A percentile compares a stretch with the other conserved stretches of the same genome.
These are phyloP conservation scores for Hyalella azteca DNA, from an alignment of 2,888 invertebrate species.

Conservation along the genomic window DNA sequence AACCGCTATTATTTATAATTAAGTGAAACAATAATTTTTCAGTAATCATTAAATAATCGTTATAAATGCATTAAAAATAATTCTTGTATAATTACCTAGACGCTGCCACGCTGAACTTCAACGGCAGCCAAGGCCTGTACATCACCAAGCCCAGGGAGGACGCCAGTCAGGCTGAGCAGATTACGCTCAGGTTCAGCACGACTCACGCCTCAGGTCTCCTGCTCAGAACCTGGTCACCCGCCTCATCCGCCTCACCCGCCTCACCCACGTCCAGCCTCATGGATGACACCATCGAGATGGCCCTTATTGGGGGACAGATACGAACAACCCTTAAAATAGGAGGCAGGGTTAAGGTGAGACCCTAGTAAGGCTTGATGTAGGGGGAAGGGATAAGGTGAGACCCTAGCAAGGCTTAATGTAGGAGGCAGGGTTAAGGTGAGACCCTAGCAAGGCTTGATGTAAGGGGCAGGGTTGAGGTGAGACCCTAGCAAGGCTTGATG, in stretches of 20 bases:
- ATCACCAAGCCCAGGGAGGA: constrained; percentile 76
- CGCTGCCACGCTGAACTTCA: constrained; percentile 84
- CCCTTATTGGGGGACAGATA: constrained; percentile 82
- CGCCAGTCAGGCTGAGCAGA: constrained; percentile 86
- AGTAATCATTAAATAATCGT: too few relatives aligned
- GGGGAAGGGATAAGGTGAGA: background rate
- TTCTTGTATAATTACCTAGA: too few relatives aligned
- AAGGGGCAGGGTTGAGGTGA: background rate
- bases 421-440: too few relatives aligned
- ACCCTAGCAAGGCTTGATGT: too few relatives aligned
- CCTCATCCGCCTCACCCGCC: constrained; percentile 78
- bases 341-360: constrained; percentile 81
- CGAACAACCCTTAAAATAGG: constrained; percentile 82
- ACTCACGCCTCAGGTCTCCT: constrained; percentile 75
- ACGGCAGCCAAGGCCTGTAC: constrained; percentile 86
- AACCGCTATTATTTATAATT: too few relatives aligned
- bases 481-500: too few relatives aligned
- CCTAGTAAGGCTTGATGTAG: background rate
- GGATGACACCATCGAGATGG: constrained; percentile 81
- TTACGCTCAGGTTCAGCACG: constrained; percentile 84
- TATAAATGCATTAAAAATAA: too few relatives aligned
- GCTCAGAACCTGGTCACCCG: constrained; percentile 77
- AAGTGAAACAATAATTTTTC: too few relatives aligned
- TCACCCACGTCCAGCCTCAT: constrained; percentile 87
- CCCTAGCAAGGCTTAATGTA: background rate